A percentile compares a stretch with the other conserved stretches of the same genome.
phyloP scores from a whole-genome alignment of 2,888 invertebrate species.

The Pollenia angustigena region DNA sequence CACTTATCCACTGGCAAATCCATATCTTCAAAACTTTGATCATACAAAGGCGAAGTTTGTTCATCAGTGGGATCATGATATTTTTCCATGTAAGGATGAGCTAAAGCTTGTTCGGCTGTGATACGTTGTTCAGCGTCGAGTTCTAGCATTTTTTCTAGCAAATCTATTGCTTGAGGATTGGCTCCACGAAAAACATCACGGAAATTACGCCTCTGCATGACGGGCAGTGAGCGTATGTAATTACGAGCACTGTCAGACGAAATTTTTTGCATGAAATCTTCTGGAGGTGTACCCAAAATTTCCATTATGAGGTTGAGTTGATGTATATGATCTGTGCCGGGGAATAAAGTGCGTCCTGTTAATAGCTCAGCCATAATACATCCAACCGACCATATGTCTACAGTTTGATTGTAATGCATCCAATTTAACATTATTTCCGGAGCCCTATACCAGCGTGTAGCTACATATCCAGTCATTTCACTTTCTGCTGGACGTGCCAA shows the following conservation, averaged over 20 bases:
- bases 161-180: slow-evolving; percentile 96
- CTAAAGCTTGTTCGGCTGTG: slow-evolving; percentile 87
- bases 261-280: slow-evolving; percentile 97
- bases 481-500: slow-evolving; percentile 98
- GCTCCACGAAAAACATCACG: slow-evolving; percentile 96
- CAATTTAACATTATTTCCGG: slow-evolving; percentile 99
- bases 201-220: slow-evolving; percentile 94
- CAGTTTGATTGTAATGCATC: slow-evolving; percentile 99
- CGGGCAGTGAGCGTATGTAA: slow-evolving; percentile 96
- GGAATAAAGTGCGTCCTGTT: slow-evolving; percentile 96
- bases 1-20: slow-evolving; percentile 96
- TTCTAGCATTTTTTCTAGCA: slow-evolving; percentile 97
- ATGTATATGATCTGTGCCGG: slow-evolving; percentile 99
- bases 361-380: slow-evolving; percentile 99
- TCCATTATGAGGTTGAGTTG: slow-evolving; percentile 99
- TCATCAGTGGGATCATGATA: slow-evolving; percentile 99
- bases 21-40: slow-evolving; percentile 98
- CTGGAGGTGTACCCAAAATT: slow-evolving; percentile 96
- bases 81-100: slow-evolving; percentile 89
- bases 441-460: slow-evolving; percentile 96
- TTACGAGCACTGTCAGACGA: slow-evolving; percentile 98
- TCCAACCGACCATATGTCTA: slow-evolving; percentile 99
- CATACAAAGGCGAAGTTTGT: slow-evolving; percentile 94
- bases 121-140: slow-evolving; percentile 97
- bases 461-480: slow-evolving; percentile 99